Base-by-base conservation (phyloP, 92 coral and sea anemone genomes). In the Phymanthus crucifer region DNA sequence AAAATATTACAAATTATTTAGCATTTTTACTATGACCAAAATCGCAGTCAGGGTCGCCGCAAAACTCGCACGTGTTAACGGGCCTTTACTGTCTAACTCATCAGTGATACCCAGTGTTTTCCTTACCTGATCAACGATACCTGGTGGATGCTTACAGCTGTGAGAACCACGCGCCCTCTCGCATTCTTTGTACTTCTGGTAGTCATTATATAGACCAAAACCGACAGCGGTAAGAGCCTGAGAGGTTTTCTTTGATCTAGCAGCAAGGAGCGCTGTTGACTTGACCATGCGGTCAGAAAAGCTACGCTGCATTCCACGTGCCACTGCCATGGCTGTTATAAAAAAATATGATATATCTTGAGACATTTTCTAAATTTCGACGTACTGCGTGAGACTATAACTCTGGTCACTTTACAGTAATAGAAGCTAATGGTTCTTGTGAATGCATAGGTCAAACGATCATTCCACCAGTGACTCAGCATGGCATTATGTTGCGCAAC, bases 271-370 rank as follows among this genome's bases (percentile, higher is more conserved):
- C n/a, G 56, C 66, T 17, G 36, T 48, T 14, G 48, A 11, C 19
- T 50, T 75, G 36, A 29, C 36, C 58, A 31, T 23, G 1, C 75
- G 16, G 31, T 35, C 37, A 24, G 45, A 40, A 40, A 32, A 46
- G 17, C 56, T 57, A 33, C 64, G 83, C 2, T 68, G 48, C 70
- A 77, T 57, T n/a, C 78, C 75, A 11, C 64, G 65, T 17, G 87
- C 84, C 31, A 70, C 83, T 6, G 78, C 83, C 90, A 82, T 87
- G 21, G 87, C 90, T 87, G 78, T 26, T n/a, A 37, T 24, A 26
- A 36, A 43, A 50, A 47, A 58, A 18, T 36, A 35, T n/a, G n/a
- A 23, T 34, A 31, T 14, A 31, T 32, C n/a, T 16, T 21, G 31
- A 11, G 19, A 31, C 57, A 34, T 46, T n/a, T n/a, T n/a, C n/a